These are phyloP conservation scores for Intellagama lesueurii DNA, from an alignment of 2,797 vertebrate species.

Conservation along the genomic window DNA sequence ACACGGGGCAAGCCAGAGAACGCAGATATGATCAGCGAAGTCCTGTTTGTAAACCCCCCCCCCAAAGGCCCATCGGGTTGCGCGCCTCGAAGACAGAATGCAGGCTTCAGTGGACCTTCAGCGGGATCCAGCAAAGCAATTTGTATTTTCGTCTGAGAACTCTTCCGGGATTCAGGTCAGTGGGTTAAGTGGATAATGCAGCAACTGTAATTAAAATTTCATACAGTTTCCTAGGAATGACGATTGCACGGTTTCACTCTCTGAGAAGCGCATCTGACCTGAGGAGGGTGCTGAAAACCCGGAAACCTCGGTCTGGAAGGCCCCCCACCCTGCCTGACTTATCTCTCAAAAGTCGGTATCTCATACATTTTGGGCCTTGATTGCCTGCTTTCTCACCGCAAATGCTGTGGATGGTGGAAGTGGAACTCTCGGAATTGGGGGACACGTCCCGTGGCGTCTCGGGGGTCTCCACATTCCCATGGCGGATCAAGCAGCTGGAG, in stretches of 20 bases:
- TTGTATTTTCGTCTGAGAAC: neutral
- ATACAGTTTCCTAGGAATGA: conserved; percentile 17
- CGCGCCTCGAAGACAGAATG: neutral
- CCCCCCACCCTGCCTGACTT: neutral
- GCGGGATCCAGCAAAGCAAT: conserved; percentile 7
- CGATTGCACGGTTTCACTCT: neutral
- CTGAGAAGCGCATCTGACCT: neutral
- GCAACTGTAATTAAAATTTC: conserved; percentile 15
- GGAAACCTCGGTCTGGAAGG: neutral
- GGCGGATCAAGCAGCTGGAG: conserved; percentile 41
- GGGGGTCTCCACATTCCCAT: conserved; percentile 71
- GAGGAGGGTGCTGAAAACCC: neutral
- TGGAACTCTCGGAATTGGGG: conserved; percentile 87
- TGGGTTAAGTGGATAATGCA: conserved; percentile 53
- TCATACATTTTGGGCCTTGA: rapidly evolving
- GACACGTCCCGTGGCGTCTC: conserved; percentile 88
- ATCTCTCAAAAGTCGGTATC: no score
- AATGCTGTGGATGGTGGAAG: conserved; percentile 86
- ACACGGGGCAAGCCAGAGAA: neutral
- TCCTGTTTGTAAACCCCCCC: neutral
- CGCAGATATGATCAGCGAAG: neutral
- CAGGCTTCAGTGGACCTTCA: neutral
- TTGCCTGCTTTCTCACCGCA: conserved; percentile 82
- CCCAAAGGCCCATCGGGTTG: neutral
- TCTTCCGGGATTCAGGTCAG: conserved; percentile 32